Conservation (phyloP, 2,888 invertebrate genomes). For the Polyploca ridens region DNA sequence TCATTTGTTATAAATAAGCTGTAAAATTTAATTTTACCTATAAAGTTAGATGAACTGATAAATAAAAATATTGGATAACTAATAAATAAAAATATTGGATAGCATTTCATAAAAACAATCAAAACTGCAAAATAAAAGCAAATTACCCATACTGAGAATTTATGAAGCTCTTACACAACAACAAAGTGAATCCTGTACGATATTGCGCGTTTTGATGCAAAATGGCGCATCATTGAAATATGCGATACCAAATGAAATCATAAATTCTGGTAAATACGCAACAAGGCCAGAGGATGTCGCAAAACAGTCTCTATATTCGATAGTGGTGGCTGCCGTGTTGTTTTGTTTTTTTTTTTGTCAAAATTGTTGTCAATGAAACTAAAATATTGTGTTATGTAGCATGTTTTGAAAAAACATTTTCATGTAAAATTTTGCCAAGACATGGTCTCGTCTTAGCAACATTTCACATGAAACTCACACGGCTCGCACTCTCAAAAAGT, state of each 20-base stretch:
- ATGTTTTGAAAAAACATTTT: too few relatives aligned
- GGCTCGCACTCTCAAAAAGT: too few relatives aligned
- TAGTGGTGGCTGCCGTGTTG: constrained; percentile 20
- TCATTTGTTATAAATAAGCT: too few relatives aligned
- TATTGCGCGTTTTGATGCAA: constrained; percentile 70
- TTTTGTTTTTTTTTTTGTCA: constrained; percentile 19
- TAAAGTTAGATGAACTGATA: too few relatives aligned
- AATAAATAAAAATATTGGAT: too few relatives aligned
- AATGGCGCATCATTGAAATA: constrained; percentile 72
- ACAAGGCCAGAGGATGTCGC: constrained; percentile 43
- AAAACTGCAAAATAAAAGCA: neutral
- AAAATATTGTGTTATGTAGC: too few relatives aligned
- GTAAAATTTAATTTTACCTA: too few relatives aligned
- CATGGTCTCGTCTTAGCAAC: too few relatives aligned
- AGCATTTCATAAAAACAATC: neutral
- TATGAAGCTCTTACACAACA: constrained; percentile 46
- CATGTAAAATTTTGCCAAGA: too few relatives aligned
- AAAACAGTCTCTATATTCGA: constrained; percentile 38
- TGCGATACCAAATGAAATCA: constrained; percentile 79
- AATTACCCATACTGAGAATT: constrained; percentile 14
- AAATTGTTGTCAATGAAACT: too few relatives aligned
- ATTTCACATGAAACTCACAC: too few relatives aligned
- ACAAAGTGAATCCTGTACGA: constrained; percentile 57
- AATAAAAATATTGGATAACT: too few relatives aligned
- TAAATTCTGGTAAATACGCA: constrained; percentile 73